These are phyloP conservation scores for Prolemur simus DNA, from an alignment of 2,113 vertebrate species.

Conservation along the genomic window DNA sequence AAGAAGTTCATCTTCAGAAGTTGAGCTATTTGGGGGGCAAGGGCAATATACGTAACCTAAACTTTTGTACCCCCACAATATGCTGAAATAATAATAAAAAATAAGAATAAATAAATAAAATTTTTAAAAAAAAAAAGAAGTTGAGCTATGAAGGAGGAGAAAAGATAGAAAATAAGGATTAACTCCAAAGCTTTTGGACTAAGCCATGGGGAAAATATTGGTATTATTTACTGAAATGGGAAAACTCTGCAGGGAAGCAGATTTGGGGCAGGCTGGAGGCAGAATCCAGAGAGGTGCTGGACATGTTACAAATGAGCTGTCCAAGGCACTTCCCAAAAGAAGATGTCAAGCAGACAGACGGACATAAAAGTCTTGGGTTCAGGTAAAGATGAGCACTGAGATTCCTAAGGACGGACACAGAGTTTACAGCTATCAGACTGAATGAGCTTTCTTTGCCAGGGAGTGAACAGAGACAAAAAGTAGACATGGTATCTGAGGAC, in stretches of 20 bases:
- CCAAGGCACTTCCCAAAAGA: neutral
- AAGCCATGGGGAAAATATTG: neutral
- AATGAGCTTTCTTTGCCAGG: neutral
- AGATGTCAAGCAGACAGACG: neutral
- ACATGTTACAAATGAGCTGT: fast-evolving
- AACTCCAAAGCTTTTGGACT: neutral
- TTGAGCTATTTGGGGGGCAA: neutral
- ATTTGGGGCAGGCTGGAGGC: no score
- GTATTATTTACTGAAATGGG: neutral
- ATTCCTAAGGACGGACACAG: neutral
- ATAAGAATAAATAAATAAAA: no score
- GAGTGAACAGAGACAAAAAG: neutral
- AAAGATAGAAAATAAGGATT: neutral
- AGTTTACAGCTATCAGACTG: neutral
- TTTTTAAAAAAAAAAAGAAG: no score
- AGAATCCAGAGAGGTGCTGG: neutral
- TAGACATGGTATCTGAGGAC: neutral
- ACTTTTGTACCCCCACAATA: no score
- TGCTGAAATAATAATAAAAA: no score
- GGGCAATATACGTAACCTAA: no score
- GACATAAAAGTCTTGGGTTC: neutral
- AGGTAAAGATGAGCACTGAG: neutral
- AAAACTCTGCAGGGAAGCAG: neutral
- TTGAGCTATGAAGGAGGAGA: neutral
- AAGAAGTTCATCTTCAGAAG: no score